Conservation (phyloP, 2,888 invertebrate species). For the Pimpla rufipes region DNA sequence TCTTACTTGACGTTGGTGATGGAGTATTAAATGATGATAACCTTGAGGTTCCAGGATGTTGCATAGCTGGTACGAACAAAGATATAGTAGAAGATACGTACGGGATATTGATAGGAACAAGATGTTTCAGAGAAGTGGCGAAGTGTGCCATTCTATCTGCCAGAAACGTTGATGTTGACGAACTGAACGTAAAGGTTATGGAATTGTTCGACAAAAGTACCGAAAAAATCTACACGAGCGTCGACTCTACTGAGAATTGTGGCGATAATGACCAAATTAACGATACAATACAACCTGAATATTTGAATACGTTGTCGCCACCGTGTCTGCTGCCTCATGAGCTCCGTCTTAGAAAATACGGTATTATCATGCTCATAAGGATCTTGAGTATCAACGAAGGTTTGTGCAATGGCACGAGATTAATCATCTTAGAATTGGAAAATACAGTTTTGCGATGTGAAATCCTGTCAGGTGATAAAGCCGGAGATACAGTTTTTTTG, state of each 20-base stretch:
- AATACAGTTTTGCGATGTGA: too few relatives aligned
- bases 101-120: slow-evolving; percentile 55
- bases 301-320: too few relatives aligned
- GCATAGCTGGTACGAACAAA: slow-evolving; percentile 40
- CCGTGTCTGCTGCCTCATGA: too few relatives aligned
- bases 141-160: slow-evolving; percentile 69
- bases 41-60: slow-evolving; percentile 58
- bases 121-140: slow-evolving; percentile 54
- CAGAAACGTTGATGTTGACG: slow-evolving; percentile 69
- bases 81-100: slow-evolving; percentile 66
- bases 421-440: too few relatives aligned
- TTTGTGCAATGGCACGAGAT: too few relatives aligned
- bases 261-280: too few relatives aligned
- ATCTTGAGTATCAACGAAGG: too few relatives aligned
- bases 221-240: slow-evolving; percentile 59
- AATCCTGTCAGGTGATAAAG: too few relatives aligned
- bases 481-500: too few relatives aligned
- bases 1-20: slow-evolving; percentile 68
- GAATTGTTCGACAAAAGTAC: slow-evolving; percentile 57
- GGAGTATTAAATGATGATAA: slow-evolving; percentile 69
- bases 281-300: too few relatives aligned
- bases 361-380: too few relatives aligned
- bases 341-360: too few relatives aligned
- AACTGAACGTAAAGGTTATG: slow-evolving; percentile 68
- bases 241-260: slow-evolving; percentile 60